Evolutionary conservation across 2,888 invertebrate species (phyloP).

Genomic region (Drosophila longiperda): DNA sequence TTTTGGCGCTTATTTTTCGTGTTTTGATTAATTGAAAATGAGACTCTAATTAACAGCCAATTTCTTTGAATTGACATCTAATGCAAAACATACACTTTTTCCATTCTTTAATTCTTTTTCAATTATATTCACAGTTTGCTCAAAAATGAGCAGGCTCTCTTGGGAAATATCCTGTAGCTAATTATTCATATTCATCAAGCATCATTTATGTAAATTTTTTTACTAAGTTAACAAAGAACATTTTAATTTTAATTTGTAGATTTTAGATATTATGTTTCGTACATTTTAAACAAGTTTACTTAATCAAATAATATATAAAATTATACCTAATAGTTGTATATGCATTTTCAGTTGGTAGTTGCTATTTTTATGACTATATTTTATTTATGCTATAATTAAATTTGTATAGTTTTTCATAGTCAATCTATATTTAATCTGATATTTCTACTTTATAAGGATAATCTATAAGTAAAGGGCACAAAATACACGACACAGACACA

Average conservation of each 20-base stretch:
- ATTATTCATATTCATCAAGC: background rate
- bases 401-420: background rate
- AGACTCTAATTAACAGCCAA: constrained; percentile 71
- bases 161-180: background rate
- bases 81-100: background rate
- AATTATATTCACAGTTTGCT: background rate
- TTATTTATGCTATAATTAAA: background rate
- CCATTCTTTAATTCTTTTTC: constrained; percentile 1
- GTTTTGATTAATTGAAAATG: constrained; percentile 78
- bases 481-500: constrained; percentile 16
- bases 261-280: background rate
- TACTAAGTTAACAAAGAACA: background rate
- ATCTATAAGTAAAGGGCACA: background rate
- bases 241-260: background rate
- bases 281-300: accelerated
- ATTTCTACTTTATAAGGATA: background rate
- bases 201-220: background rate
- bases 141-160: background rate
- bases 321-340: background rate
- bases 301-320: background rate
- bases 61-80: constrained; percentile 46
- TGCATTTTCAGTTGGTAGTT: background rate
- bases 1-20: constrained; percentile 46
- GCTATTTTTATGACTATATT: background rate
- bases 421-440: background rate